Evolutionary conservation across 1,140 invertebrate species (phyloP).

Genomic region (Drosophila funebris): DNA sequence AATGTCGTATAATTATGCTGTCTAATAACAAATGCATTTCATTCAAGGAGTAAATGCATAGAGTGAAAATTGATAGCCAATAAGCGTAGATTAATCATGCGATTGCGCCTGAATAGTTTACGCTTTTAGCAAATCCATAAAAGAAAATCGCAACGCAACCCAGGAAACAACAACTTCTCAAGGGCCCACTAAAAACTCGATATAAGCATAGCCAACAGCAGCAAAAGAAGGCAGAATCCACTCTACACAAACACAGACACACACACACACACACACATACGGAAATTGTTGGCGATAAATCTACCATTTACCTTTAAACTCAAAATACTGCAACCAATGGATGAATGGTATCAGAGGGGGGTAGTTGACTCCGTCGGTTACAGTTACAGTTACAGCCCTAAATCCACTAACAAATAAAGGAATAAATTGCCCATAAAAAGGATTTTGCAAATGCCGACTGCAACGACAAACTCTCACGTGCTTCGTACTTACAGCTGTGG

Average conservation of each 20-base stretch:
- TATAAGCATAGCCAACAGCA: conserved; percentile 65
- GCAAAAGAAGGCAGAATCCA: conserved; percentile 44
- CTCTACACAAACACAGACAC: conserved; percentile 19
- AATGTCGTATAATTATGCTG: conserved; percentile 58
- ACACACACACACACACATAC: conserved; percentile 13
- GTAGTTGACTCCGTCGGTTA: conserved; percentile 18
- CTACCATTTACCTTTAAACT: conserved; percentile 80
- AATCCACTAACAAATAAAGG: conserved; percentile 81
- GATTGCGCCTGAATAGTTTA: conserved; percentile 63
- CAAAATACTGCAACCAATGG: conserved; percentile 69
- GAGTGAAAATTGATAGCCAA: conserved; percentile 70
- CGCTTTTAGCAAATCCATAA: conserved; percentile 46
- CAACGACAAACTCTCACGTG: conserved; percentile 66
- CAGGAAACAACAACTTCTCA: conserved; percentile 38
- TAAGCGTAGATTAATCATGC: conserved; percentile 73
- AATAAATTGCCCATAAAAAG: conserved; percentile 81
- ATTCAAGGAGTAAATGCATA: conserved; percentile 66
- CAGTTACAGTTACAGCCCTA: conserved; percentile 61
- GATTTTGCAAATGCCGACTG: conserved; percentile 77
- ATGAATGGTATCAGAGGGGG: background rate
- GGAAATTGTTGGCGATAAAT: conserved; percentile 78
- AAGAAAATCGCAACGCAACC: conserved; percentile 2
- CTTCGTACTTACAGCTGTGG: conserved; percentile 66
- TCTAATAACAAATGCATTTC: conserved; percentile 62
- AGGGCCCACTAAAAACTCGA: conserved; percentile 74